Conservation (phyloP, 2,113 vertebrate genomes). For the Sapajus apella region DNA sequence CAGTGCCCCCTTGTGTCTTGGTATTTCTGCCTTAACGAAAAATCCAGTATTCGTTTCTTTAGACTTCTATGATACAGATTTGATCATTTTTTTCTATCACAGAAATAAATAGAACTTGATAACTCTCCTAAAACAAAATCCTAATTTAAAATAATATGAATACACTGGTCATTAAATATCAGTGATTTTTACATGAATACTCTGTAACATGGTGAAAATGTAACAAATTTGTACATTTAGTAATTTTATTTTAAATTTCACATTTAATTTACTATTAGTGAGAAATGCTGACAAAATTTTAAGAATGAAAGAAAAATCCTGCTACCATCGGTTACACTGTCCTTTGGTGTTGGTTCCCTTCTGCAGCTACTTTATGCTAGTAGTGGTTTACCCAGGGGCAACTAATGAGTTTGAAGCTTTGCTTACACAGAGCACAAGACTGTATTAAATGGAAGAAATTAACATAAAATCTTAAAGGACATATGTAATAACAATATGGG, state of each 20-base stretch:
- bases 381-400: not conserved
- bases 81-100: not conserved
- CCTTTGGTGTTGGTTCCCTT: not conserved
- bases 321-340: not conserved
- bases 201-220: not conserved
- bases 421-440: not conserved
- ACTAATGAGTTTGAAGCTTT: not conserved
- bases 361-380: not conserved
- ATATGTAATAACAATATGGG: not conserved
- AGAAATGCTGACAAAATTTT: not conserved
- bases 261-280: not conserved
- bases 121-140: slow-evolving; percentile 31
- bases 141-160: not conserved
- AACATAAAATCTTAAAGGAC: not conserved
- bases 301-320: not conserved
- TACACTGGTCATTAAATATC: not conserved
- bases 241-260: slow-evolving; percentile 30
- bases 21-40: slow-evolving; percentile 55
- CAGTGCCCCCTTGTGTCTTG: slow-evolving; percentile 79
- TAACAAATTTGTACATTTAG: not conserved
- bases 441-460: not conserved
- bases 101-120: slow-evolving; percentile 26
- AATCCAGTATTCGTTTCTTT: slow-evolving; percentile 39
- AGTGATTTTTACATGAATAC: slow-evolving; percentile 31
- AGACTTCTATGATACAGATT: not conserved